Conservation (phyloP, 1,140 invertebrate genomes). For the Brachionus asplanchnoidis region DNA sequence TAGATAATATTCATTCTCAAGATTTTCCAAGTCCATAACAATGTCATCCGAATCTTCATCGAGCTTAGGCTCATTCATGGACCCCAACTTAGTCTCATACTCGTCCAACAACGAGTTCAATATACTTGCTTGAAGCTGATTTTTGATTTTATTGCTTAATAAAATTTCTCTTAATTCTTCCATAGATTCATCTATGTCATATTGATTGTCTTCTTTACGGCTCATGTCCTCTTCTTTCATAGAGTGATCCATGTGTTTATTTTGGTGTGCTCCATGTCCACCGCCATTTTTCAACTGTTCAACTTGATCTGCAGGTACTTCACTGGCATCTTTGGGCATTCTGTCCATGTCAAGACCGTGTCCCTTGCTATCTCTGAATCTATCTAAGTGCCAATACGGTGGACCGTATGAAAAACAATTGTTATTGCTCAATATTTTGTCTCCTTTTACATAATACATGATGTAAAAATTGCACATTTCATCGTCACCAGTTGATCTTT, state of each 20-base stretch:
- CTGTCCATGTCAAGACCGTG: background rate
- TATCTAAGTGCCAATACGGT: conserved; percentile 36
- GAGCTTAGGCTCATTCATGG: background rate
- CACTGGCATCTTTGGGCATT: conserved; percentile 27
- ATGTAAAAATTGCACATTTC: conserved; percentile 43
- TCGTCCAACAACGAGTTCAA: background rate
- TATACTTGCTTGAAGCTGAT: background rate
- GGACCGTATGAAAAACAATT: conserved; percentile 26
- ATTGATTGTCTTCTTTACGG: background rate
- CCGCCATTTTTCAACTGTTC: background rate
- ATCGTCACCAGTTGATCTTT: conserved; percentile 40
- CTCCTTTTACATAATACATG: conserved; percentile 37
- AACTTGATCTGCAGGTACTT: background rate
- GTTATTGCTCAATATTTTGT: background rate
- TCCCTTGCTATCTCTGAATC: conserved; percentile 14
- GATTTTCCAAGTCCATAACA: background rate
- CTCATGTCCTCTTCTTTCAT: conserved; percentile 1
- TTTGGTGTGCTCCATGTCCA: background rate
- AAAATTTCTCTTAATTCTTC: conserved; percentile 6
- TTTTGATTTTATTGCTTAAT: conserved; percentile 28
- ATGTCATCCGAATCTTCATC: background rate
- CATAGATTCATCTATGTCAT: background rate
- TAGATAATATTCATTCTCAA: conserved; percentile 28
- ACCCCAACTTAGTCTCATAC: background rate
- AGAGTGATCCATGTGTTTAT: background rate